Evolutionary conservation across 2,888 invertebrate genomes (phyloP).

Genomic region (Hemaris fuciformis): DNA sequence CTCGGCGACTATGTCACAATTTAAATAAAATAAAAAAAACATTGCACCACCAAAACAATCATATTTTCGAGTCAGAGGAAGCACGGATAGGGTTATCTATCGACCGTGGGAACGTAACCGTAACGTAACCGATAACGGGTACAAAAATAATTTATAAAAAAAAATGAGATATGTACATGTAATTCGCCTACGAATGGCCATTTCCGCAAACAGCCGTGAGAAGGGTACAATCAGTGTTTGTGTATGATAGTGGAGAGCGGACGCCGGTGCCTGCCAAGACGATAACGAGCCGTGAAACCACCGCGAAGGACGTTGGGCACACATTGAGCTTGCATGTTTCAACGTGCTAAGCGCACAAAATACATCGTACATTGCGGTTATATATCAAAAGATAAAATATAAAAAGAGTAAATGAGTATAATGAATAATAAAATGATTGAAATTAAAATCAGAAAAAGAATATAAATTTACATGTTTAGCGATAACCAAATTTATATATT

Average conservation of each 20-base stretch:
- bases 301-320: neutral
- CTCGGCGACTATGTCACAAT: neutral
- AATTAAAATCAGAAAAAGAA: neutral
- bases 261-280: conserved; percentile 11
- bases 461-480: neutral
- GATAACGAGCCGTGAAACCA: neutral
- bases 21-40: neutral
- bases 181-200: conserved; percentile 47
- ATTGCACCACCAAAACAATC: conserved; percentile 29
- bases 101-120: conserved; percentile 62
- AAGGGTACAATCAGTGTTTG: conserved; percentile 36
- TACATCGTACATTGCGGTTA: too few relatives aligned
- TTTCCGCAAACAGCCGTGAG: conserved; percentile 52
- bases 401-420: too few relatives aligned
- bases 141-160: conserved; percentile 33
- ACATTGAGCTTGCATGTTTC: neutral
- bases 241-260: conserved; percentile 29
- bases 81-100: conserved; percentile 45
- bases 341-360: neutral
- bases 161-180: conserved; percentile 29
- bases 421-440: too few relatives aligned
- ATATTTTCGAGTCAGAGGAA: conserved; percentile 47
- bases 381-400: too few relatives aligned
- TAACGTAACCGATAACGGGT: conserved; percentile 33
- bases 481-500: neutral